phyloP scores from a whole-genome alignment of 2,113 vertebrate species.

The Neotragus pygmaeus region DNA sequence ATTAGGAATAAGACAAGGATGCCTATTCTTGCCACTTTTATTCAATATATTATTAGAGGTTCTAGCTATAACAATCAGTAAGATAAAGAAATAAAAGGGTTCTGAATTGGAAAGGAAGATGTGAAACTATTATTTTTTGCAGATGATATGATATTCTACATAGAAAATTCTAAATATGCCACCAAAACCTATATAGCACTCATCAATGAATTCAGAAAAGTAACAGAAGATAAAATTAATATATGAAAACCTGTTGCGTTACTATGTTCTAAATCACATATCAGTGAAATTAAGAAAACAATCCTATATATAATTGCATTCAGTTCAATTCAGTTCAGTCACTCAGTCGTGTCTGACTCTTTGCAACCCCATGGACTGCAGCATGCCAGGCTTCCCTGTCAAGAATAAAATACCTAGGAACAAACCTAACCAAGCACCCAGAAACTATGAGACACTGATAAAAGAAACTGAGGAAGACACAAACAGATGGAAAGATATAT shows the following conservation, averaged over 20 bases:
- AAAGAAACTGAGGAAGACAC: neutral
- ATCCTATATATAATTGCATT: neutral
- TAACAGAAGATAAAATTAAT: neutral
- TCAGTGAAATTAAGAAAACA: neutral
- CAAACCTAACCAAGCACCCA: neutral
- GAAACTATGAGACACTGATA: neutral
- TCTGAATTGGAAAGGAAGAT: neutral
- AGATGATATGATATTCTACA: neutral
- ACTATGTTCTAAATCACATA: neutral
- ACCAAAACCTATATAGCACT: neutral
- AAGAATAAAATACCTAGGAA: neutral
- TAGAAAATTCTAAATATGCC: neutral
- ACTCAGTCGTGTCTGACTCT: accelerated
- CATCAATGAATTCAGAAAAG: neutral
- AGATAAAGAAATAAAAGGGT: neutral
- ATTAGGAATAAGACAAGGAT: neutral
- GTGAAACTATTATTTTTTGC: neutral
- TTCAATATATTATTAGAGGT: neutral
- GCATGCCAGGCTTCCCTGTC: neutral
- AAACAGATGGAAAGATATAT: neutral
- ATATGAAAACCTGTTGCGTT: neutral
- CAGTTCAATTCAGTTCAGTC: neutral
- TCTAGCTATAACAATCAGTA: neutral
- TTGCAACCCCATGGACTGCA: neutral
- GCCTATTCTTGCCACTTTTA: neutral